Base-by-base conservation (phyloP, 2,888 invertebrate genomes). In the Merodon equestris region DNA sequence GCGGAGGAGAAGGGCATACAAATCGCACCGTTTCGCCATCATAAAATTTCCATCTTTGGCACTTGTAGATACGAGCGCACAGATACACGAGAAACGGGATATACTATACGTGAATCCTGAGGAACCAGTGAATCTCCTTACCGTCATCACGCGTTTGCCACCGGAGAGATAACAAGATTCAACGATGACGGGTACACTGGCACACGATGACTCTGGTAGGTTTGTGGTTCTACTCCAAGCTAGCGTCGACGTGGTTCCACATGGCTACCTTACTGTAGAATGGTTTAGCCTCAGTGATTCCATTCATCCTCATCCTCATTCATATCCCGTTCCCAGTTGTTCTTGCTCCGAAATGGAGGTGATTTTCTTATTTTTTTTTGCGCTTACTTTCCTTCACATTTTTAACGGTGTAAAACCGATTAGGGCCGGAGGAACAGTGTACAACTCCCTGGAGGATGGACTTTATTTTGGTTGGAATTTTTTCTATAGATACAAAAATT, bases 21-120 rank as follows among this genome's bases (percentile, higher is more conserved):
- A 77, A 53, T 72, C 72, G 67, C 72, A 66, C 67, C 47, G 53
- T 70, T 75, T 53, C 71, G 60, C 71, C 66, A 71, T 66, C 76
- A 66, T 76, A 76, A 71, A 71, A 71, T 71, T 60, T 66, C 72
- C 70, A 79, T 74, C 74, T 73, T 74, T 79, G 73, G 74, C 79
- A 79, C 63, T 68, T 64, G 50, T 68, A 74, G 68, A 79, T 79
- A 70, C 42, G 64, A 17, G 54, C n/a, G 27, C n/a, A 40, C 40
- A 17, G 53, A 53, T 27, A 42, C 34, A 53, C 51, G 14, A 27
- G 44, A 71, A n/a, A 27, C 7, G 18, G 58, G 19, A 66, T 53
- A 71, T 15, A 54, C 56, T 27, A 7, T 27, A 27, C 27, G 3
- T 27, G 7, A 7, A 27, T 27, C 7, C 27, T 27, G 7, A 7